Percentiles rank a stretch among this genome's conserved stretches.
These are phyloP conservation scores for Drosophila prosaltans DNA, from an alignment of 1,140 invertebrate species.

Conservation along the genomic window DNA sequence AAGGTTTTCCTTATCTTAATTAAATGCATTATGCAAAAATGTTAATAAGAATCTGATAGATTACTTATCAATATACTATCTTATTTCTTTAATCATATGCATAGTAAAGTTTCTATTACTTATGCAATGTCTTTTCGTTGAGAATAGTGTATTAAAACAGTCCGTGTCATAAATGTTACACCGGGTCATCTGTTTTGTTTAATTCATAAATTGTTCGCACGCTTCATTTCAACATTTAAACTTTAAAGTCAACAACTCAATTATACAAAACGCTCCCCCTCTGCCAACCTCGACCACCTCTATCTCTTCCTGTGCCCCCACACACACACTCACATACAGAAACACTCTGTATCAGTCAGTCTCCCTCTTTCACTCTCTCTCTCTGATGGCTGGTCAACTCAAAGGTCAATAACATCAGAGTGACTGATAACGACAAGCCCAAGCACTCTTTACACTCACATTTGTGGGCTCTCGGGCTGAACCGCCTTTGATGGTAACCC, in stretches of 20 bases:
- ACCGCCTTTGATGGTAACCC: constrained; percentile 14
- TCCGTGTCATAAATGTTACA: background rate
- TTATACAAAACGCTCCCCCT: background rate
- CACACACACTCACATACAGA: background rate
- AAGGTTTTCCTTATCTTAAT: background rate
- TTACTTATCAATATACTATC: no score
- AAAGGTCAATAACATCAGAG: constrained; percentile 57
- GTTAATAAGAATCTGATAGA: no score
- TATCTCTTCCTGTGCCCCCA: background rate
- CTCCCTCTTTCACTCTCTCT: background rate
- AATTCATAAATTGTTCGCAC: background rate
- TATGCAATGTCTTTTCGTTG: no score
- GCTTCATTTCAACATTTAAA: constrained; percentile 1
- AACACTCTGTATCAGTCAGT: background rate
- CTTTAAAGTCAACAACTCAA: constrained; percentile 9
- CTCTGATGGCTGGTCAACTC: background rate
- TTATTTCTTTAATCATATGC: no score
- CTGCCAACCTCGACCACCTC: background rate
- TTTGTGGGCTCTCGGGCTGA: background rate
- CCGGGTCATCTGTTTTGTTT: background rate
- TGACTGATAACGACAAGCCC: constrained; percentile 31
- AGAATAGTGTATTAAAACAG: background rate
- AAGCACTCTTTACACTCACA: constrained; percentile 15
- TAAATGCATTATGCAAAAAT: background rate
- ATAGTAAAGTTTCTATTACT: no score